These are phyloP conservation scores for Oscarella lobularis DNA, from an alignment of 37 sponge, comb jelly and placozoan genomes.

Conservation along the genomic window DNA sequence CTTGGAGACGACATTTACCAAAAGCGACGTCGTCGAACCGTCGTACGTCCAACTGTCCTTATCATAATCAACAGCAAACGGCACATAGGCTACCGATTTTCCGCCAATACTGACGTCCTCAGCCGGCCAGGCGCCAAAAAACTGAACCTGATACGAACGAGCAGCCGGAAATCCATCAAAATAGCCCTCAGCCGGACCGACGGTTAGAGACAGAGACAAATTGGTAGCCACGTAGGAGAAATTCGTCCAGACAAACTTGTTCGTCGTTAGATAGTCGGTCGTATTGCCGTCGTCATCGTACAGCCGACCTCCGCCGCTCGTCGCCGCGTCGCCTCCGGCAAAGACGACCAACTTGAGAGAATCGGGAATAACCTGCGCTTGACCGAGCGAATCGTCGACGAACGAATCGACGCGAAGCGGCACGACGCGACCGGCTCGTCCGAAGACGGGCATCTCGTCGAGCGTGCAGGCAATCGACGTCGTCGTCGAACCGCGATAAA, in stretches of 20 bases:
- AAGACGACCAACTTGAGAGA: conserved; percentile 30
- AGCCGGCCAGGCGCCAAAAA: conserved; percentile 36
- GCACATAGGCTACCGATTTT: conserved; percentile 3
- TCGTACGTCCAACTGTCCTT: conserved; percentile 47
- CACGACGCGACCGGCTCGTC: conserved; percentile 27
- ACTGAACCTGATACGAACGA: conserved; percentile 26
- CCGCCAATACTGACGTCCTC: conserved; percentile 15
- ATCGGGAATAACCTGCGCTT: conserved; percentile 34
- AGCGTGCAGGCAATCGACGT: conserved; percentile 18
- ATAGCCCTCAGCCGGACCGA: not conserved
- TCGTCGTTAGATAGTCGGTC: conserved; percentile 8
- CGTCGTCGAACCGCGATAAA: conserved; percentile 7
- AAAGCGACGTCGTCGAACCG: conserved; percentile 26
- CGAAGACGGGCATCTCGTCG: conserved; percentile 47
- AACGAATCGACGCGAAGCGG: conserved; percentile 36
- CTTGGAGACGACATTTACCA: conserved; percentile 17
- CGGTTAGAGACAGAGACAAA: not conserved
- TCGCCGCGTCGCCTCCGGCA: conserved; percentile 16
- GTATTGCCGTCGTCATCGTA: conserved; percentile 55
- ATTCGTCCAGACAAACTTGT: not conserved
- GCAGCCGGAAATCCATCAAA: not conserved
- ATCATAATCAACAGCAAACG: conserved; percentile 4
- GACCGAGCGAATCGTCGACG: conserved; percentile 30
- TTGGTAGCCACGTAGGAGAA: not conserved
- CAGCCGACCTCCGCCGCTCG: conserved; percentile 15